These are phyloP conservation scores for Bombus ignitus DNA, from an alignment of 1,140 invertebrate species.

Conservation along the genomic window DNA sequence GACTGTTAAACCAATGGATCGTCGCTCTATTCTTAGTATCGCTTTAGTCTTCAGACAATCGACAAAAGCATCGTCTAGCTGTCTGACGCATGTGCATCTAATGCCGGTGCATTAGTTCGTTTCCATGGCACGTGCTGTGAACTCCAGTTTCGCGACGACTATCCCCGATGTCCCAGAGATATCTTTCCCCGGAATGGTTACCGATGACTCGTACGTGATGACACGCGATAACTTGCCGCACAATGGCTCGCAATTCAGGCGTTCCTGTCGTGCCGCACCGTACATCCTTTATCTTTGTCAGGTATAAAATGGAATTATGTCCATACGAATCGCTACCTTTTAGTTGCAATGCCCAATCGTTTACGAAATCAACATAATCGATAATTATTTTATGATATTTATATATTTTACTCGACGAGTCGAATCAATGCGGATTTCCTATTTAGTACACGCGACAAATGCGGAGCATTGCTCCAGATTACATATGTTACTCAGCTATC, in stretches of 20 bases:
- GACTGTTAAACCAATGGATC: conserved; percentile 2
- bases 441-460: too few relatives aligned
- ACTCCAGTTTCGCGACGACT: conserved; percentile 59
- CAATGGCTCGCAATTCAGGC: conserved; percentile 25
- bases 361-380: neutral
- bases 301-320: conserved; percentile 4
- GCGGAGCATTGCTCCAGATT: too few relatives aligned
- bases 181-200: conserved; percentile 50
- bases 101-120: conserved; percentile 52
- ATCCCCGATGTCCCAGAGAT: conserved; percentile 44
- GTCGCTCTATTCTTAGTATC: conserved; percentile 5
- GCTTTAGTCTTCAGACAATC: conserved; percentile 33
- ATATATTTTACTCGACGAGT: too few relatives aligned
- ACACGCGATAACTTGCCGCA: conserved; percentile 37
- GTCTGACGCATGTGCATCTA: conserved; percentile 44
- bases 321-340: neutral
- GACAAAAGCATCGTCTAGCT: conserved; percentile 19
- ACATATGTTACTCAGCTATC: too few relatives aligned
- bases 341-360: neutral
- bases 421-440: too few relatives aligned
- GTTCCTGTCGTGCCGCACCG: neutral
- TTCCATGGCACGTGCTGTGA: conserved; percentile 62
- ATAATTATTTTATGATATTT: too few relatives aligned
- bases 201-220: conserved; percentile 57
- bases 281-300: neutral